phyloP scores from a whole-genome alignment of 1,140 invertebrate species.

The Homalodisca vitripennis region DNA sequence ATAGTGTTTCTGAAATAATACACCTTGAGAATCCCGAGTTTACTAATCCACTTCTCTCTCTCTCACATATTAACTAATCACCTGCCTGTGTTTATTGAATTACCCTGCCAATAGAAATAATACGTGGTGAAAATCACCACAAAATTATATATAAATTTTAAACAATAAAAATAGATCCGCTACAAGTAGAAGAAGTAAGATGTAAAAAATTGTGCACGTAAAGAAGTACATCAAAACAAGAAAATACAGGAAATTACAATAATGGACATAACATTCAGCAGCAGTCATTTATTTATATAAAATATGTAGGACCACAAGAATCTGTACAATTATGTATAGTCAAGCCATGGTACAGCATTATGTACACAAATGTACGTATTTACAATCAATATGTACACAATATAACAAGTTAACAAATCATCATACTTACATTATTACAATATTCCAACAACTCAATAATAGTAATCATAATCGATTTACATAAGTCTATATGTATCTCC shows the following conservation, averaged over 20 bases:
- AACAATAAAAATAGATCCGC: too few relatives aligned
- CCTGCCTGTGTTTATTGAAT: too few relatives aligned
- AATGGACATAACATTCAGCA: neutral
- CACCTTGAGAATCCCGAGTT: too few relatives aligned
- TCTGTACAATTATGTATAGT: neutral
- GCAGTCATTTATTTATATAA: conserved; percentile 21
- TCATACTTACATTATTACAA: neutral
- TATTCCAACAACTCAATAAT: neutral
- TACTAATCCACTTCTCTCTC: too few relatives aligned
- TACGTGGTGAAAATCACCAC: too few relatives aligned
- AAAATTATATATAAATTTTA: too few relatives aligned
- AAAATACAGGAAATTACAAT: neutral
- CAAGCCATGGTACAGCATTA: neutral
- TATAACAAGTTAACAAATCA: neutral
- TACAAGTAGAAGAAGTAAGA: too few relatives aligned
- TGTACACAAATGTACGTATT: neutral
- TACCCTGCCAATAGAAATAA: too few relatives aligned
- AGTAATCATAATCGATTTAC: neutral
- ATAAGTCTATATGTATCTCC: neutral
- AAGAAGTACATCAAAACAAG: too few relatives aligned
- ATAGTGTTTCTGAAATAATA: too few relatives aligned
- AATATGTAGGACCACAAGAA: conserved; percentile 12
- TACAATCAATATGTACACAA: neutral
- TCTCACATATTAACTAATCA: too few relatives aligned
- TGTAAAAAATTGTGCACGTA: too few relatives aligned